A percentile compares a stretch with the other conserved stretches of the same genome.
These are phyloP conservation scores for Centruroides vittatus DNA, from an alignment of 1,140 invertebrate genomes.

Conservation along the genomic window DNA sequence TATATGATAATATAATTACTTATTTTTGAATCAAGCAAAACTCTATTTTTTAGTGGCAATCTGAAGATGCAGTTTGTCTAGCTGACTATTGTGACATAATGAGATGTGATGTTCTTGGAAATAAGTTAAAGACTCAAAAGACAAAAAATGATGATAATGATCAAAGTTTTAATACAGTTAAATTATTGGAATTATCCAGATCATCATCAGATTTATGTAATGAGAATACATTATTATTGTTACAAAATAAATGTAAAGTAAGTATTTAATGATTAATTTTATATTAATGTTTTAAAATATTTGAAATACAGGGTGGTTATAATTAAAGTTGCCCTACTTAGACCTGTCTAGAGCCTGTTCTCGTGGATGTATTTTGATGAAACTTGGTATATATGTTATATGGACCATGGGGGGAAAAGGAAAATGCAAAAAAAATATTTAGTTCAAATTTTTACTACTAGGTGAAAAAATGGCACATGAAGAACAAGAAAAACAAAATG, in stretches of 20 bases:
- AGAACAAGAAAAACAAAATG: too few species aligned
- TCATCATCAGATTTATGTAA: slow-evolving; percentile 2
- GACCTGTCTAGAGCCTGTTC: too few species aligned
- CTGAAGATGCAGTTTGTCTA: slow-evolving; percentile 74
- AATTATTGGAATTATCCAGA: background rate
- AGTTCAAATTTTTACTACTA: too few species aligned
- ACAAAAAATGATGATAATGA: slow-evolving; percentile 1
- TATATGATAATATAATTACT: background rate
- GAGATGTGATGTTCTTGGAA: slow-evolving; percentile 75
- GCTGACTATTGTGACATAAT: slow-evolving; percentile 91
- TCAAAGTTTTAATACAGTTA: background rate
- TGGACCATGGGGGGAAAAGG: too few species aligned
- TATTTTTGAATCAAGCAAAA: background rate
- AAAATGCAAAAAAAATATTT: too few species aligned
- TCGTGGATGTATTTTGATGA: too few species aligned
- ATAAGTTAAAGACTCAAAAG: slow-evolving; percentile 1
- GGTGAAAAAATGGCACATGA: too few species aligned
- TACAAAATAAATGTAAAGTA: slow-evolving; percentile 13
- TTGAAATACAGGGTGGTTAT: too few species aligned
- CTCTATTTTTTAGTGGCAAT: slow-evolving; percentile 36
- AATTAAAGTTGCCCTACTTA: too few species aligned
- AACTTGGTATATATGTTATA: too few species aligned
- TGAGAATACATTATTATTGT: slow-evolving; percentile 2
- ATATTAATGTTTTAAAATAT: too few species aligned
- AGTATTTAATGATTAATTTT: background rate